Evolutionary conservation across 2,888 invertebrate genomes (phyloP).

Genomic region (Drosophila peninsularis): DNA sequence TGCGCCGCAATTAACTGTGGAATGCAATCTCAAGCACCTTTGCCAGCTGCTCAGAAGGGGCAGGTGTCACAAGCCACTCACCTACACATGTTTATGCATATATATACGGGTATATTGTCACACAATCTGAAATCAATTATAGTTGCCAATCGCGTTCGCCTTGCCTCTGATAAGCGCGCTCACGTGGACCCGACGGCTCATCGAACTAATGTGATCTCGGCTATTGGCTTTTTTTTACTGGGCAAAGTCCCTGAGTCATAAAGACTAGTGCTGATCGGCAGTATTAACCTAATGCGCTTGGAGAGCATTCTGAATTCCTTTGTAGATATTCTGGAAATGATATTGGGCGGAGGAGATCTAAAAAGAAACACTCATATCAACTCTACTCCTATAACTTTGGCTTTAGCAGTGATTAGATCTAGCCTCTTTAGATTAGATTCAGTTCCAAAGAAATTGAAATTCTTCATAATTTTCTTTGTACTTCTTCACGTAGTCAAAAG

Average conservation of each 20-base stretch:
- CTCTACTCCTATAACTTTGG: too few relatives aligned
- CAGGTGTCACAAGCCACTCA: background rate
- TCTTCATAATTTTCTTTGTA: too few relatives aligned
- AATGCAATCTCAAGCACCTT: slow-evolving; percentile 5
- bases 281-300: too few relatives aligned
- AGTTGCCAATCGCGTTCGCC: slow-evolving; percentile 6
- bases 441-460: too few relatives aligned
- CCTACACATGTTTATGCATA: background rate
- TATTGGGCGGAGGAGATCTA: too few relatives aligned
- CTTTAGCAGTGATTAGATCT: too few relatives aligned
- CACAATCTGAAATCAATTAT: slow-evolving; percentile 12
- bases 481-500: too few relatives aligned
- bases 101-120: slow-evolving; percentile 1
- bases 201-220: slow-evolving; percentile 10
- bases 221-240: background rate
- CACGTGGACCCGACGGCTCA: slow-evolving; percentile 10
- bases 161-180: slow-evolving; percentile 1
- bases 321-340: too few relatives aligned
- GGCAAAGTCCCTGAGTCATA: background rate
- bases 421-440: too few relatives aligned
- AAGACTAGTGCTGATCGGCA: background rate
- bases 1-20: background rate
- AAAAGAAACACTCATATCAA: too few relatives aligned
- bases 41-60: background rate
- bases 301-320: too few relatives aligned